Conservation (phyloP, 2,113 vertebrate genomes). For the Eclectus roratus region DNA sequence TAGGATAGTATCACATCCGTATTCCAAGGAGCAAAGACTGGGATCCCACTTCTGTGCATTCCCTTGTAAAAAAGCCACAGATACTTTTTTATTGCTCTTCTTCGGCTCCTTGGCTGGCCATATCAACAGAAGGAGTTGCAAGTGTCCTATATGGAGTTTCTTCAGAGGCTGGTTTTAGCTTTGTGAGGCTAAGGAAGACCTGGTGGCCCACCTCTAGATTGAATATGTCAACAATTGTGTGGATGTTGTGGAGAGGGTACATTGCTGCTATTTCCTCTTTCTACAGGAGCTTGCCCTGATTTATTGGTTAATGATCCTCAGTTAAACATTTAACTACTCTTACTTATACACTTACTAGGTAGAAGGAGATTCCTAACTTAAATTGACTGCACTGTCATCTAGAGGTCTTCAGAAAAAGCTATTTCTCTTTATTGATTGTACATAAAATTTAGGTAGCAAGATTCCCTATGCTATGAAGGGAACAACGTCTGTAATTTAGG, state of each 20-base stretch:
- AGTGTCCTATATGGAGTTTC: neutral
- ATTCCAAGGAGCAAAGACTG: neutral
- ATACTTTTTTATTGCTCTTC: neutral
- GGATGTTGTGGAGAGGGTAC: neutral
- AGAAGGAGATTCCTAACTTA: neutral
- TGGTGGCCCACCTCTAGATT: neutral
- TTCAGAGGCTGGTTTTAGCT: neutral
- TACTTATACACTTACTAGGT: neutral
- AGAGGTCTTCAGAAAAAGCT: neutral
- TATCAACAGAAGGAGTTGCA: neutral
- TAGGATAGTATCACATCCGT: neutral
- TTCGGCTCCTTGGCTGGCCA: neutral
- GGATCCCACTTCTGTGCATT: neutral
- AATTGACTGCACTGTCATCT: neutral
- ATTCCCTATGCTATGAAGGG: neutral
- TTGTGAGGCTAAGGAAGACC: neutral
- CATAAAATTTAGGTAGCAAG: neutral
- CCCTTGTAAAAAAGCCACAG: neutral
- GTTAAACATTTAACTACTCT: neutral
- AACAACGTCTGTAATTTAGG: neutral
- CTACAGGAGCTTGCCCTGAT: neutral
- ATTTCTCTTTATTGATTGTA: neutral
- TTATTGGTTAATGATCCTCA: neutral
- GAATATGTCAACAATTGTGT: neutral
- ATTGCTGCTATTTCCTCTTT: neutral